Evolutionary conservation across 2,113 vertebrate species (phyloP).

Genomic region (Marmota monax): DNA sequence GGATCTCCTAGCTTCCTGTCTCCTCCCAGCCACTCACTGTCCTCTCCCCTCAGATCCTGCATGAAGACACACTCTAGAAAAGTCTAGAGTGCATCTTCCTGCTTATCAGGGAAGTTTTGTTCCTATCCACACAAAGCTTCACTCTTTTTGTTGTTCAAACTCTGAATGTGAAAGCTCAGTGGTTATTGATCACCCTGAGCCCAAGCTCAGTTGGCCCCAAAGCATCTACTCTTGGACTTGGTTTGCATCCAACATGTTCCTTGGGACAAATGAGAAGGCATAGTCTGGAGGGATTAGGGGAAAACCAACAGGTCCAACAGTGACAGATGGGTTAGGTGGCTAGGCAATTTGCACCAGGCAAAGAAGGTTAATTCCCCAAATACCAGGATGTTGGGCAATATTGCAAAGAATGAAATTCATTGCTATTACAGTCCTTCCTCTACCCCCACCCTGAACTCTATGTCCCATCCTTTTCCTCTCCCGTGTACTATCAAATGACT

Average conservation of each 20-base stretch:
- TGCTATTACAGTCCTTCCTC: slow-evolving; percentile 69
- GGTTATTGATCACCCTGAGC: neutral
- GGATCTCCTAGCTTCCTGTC: neutral
- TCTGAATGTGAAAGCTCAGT: slow-evolving; percentile 1
- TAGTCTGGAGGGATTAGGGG: neutral
- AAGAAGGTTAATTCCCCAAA: slow-evolving; percentile 64
- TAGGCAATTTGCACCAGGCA: neutral
- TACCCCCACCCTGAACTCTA: slow-evolving; percentile 48
- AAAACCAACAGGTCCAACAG: neutral
- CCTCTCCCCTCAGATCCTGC: neutral
- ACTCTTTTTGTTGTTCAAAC: neutral
- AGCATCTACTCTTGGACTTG: neutral
- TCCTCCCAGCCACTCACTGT: neutral
- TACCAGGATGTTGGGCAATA: slow-evolving; percentile 73
- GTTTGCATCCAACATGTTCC: neutral
- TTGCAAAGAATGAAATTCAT: slow-evolving; percentile 70
- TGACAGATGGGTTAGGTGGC: neutral
- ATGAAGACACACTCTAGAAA: neutral
- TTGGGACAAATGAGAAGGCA: neutral
- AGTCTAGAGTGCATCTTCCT: neutral
- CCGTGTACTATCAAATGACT: neutral
- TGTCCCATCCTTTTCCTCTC: slow-evolving; percentile 66
- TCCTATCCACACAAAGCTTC: neutral
- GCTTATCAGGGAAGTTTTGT: neutral
- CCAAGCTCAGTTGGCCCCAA: neutral